phyloP scores from a whole-genome alignment of 1,140 invertebrate genomes.

The Theocolax elegans region DNA sequence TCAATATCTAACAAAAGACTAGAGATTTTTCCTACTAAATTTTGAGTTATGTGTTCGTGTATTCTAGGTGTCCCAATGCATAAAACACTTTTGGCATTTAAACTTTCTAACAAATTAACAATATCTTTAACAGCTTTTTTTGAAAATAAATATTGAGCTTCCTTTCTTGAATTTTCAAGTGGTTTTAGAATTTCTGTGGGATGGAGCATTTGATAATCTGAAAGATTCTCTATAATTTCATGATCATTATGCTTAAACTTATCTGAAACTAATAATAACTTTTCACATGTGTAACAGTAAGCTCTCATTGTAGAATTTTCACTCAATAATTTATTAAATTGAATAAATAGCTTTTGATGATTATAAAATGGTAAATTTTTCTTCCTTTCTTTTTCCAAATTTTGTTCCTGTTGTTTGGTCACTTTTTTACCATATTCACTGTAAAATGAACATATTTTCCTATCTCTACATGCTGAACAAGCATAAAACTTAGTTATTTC shows the following conservation, averaged over 20 bases:
- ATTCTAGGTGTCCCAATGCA: constrained; percentile 84
- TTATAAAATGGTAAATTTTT: constrained; percentile 65
- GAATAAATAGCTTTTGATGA: constrained; percentile 69
- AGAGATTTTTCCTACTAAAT: constrained; percentile 65
- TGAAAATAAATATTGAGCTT: constrained; percentile 82
- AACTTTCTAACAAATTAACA: constrained; percentile 66
- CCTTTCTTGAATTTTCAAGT: constrained; percentile 74
- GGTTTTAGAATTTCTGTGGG: constrained; percentile 73
- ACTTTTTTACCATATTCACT: constrained; percentile 69
- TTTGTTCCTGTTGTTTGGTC: constrained; percentile 64
- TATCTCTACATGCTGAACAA: constrained; percentile 83
- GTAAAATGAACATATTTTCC: constrained; percentile 79
- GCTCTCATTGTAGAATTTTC: constrained; percentile 53
- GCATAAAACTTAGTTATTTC: constrained; percentile 75
- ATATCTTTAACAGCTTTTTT: constrained; percentile 70
- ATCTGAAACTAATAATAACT: constrained; percentile 67
- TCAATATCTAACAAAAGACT: constrained; percentile 84
- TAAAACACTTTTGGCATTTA: constrained; percentile 73
- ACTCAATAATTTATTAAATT: constrained; percentile 60
- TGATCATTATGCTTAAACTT: constrained; percentile 66
- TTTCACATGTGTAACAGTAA: constrained; percentile 75
- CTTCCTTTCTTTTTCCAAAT: constrained; percentile 67
- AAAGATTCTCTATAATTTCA: constrained; percentile 62
- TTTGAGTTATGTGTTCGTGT: constrained; percentile 74
- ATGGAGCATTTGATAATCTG: constrained; percentile 66